Evolutionary conservation across 2,113 vertebrate species (phyloP).

Genomic region (Gracilinanus agilis): DNA sequence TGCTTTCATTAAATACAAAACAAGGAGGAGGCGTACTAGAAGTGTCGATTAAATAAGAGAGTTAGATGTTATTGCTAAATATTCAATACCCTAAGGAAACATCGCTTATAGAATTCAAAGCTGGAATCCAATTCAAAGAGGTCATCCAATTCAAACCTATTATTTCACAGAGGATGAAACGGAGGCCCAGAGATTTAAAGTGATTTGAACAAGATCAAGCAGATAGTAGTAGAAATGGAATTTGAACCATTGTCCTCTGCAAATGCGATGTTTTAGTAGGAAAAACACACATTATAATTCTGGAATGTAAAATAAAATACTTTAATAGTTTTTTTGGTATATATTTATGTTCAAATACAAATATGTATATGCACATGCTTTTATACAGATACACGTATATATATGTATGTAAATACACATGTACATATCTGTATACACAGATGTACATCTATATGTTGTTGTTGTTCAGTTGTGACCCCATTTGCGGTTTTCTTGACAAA

Average conservation of each 20-base stretch:
- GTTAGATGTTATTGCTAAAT: conserved; percentile 58
- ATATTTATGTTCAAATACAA: neutral
- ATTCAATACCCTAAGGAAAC: conserved; percentile 37
- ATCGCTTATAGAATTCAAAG: neutral
- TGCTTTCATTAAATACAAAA: conserved; percentile 54
- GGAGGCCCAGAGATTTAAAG: neutral
- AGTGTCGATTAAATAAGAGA: conserved; percentile 45
- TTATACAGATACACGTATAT: neutral
- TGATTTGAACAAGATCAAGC: neutral
- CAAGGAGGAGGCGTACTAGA: conserved; percentile 39
- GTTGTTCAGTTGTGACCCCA: too few relatives aligned
- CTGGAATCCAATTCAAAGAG: neutral
- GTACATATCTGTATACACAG: neutral
- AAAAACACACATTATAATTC: neutral
- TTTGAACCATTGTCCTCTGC: neutral
- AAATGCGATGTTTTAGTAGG: neutral
- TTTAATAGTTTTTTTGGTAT: conserved; percentile 11
- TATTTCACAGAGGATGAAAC: neutral
- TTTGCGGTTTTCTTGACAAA: too few relatives aligned
- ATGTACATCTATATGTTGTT: neutral
- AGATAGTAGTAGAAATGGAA: neutral
- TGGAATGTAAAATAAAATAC: conserved; percentile 42
- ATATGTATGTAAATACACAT: neutral
- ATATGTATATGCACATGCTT: neutral
- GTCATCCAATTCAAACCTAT: neutral